Base-by-base conservation (phyloP, 1,140 invertebrate genomes). In the Mya arenaria region DNA sequence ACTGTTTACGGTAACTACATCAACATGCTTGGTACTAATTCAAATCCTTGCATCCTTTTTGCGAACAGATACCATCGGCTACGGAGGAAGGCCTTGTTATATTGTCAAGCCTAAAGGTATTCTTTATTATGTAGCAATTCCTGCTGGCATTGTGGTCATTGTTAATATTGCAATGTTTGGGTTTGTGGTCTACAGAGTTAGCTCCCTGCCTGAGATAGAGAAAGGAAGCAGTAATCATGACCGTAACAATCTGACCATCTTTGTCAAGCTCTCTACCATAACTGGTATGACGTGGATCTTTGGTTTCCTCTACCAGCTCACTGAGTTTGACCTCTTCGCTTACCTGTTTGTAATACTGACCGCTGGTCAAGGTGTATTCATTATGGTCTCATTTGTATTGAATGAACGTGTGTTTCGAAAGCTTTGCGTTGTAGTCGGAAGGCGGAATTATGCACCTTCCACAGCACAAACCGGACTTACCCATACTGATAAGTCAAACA, bases 281-380 rank as follows among this genome's bases (percentile, higher is more conserved):
- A 68, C 74, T 1, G 74, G 74, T 15, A 32, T 66, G 19, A 48
- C 62, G 10, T 78, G 74, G 74, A 25, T 78, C 28, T 78, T 78
- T 58, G 74, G 62, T 4, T 78, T 78, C 28, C 30, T 78, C 6
- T 68, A 78, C 41, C 62, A 55, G 37, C 68, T 36, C 13, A 52
- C n/a, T 8, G 63, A 39, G 1, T 19, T 58, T 25, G 1, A 15
- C 10, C n/a, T 68, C 4, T 58, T 78, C 23, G 62, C 62, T 15
- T 78, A 78, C 68, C 25, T 37, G 8, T 68, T 37, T 28, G 68
- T 56, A n/a, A 25, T 78, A 4, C 41, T 65, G 19, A 78, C 37
- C 56, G 74, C 62, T 5, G 44, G 41, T 19, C 63, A 66, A 68
- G 74, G 74, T 37, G 23, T 78, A 19, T 78, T 78, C 41, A 78